Evolutionary conservation across 2,113 vertebrate species (phyloP).

Genomic region (Thermophis baileyi): DNA sequence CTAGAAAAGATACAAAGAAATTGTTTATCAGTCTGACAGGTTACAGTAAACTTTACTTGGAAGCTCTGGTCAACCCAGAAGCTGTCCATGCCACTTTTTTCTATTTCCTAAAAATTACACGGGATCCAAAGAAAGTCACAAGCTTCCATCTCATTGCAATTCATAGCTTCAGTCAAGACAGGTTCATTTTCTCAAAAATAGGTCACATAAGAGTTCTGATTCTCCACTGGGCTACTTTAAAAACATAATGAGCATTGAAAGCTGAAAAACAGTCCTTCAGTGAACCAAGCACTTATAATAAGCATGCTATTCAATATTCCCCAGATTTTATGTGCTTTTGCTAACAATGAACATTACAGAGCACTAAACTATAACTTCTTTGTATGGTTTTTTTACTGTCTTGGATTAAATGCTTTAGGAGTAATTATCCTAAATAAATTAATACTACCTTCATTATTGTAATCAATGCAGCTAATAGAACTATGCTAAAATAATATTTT

Average conservation of each 20-base stretch:
- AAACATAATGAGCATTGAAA: conserved; percentile 9
- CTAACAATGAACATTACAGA: conserved; percentile 32
- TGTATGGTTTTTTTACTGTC: neutral
- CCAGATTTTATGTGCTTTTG: conserved; percentile 15
- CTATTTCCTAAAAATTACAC: conserved; percentile 7
- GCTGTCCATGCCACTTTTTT: conserved; percentile 16
- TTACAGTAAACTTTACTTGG: neutral
- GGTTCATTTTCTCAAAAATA: conserved; percentile 48
- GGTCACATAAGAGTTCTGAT: conserved; percentile 35
- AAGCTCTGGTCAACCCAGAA: conserved; percentile 8
- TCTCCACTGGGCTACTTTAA: conserved; percentile 41
- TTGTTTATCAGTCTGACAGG: neutral
- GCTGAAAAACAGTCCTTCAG: conserved; percentile 42
- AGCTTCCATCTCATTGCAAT: conserved; percentile 17
- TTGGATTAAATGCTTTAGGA: neutral
- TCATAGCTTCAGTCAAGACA: conserved; percentile 34
- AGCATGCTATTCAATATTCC: conserved; percentile 16
- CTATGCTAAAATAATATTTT: neutral
- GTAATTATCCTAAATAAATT: neutral
- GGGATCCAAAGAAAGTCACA: conserved; percentile 21
- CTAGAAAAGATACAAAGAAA: conserved; percentile 65
- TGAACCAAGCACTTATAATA: conserved; percentile 35
- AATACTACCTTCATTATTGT: conserved; percentile 26
- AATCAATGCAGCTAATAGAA: conserved; percentile 36
- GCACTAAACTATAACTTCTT: neutral